Evolutionary conservation across 2,888 invertebrate genomes (phyloP).

Genomic region (Chouioia cunea): DNA sequence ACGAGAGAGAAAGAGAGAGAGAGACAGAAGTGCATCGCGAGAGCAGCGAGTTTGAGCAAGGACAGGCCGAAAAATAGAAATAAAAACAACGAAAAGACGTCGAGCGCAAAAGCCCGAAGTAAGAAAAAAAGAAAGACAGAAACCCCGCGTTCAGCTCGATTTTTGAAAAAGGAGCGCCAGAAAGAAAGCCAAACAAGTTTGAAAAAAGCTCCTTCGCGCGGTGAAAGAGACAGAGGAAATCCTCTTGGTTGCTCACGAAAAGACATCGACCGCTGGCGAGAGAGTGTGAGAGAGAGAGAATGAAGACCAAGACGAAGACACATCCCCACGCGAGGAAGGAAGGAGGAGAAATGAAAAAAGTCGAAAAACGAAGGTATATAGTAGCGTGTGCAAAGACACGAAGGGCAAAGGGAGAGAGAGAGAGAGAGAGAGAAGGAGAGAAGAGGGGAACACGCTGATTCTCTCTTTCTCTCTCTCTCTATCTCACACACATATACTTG

Average conservation of each 20-base stretch:
- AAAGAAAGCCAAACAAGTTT: conserved; percentile 1
- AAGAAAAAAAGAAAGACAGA: conserved; percentile 11
- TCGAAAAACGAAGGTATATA: conserved; percentile 16
- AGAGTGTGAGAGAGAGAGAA: conserved; percentile 35
- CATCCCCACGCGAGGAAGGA: conserved; percentile 41
- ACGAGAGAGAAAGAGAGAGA: conserved; percentile 21
- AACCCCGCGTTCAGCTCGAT: neutral
- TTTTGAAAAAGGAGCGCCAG: conserved; percentile 2
- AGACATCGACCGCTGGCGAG: neutral
- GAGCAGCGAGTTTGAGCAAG: conserved; percentile 39
- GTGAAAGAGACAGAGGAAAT: conserved; percentile 22
- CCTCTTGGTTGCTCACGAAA: neutral
- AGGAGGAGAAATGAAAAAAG: conserved; percentile 44
- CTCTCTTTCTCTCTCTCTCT: no score
- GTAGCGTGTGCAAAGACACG: neutral
- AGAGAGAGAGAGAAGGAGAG: conserved; percentile 24
- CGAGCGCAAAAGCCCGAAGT: conserved; percentile 13
- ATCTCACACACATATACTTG: conserved; percentile 20
- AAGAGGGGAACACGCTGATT: conserved; percentile 36
- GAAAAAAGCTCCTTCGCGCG: neutral
- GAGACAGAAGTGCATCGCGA: neutral
- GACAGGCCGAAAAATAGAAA: conserved; percentile 44
- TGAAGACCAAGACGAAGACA: conserved; percentile 31
- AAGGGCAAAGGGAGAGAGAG: conserved; percentile 10
- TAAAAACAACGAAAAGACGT: conserved; percentile 31